phyloP scores from a whole-genome alignment of 1,140 invertebrate species.

The Drusus annulatus region DNA sequence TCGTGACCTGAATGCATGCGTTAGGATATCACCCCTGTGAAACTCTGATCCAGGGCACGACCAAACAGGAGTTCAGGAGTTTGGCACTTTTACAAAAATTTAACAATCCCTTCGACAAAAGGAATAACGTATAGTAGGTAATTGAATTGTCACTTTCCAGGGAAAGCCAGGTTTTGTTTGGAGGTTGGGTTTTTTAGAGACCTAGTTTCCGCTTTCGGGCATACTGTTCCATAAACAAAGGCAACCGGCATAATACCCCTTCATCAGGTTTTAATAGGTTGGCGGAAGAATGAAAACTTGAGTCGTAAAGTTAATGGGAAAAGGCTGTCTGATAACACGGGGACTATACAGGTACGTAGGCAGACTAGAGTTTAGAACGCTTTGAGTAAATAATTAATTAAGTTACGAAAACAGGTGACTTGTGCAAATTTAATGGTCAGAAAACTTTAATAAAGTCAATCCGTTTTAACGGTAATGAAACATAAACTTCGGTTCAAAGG shows the following conservation, averaged over 20 bases:
- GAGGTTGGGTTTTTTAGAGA: not conserved
- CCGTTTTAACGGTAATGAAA: too few species aligned
- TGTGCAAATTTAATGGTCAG: not conserved
- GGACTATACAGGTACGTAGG: not conserved
- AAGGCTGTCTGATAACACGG: slow-evolving; percentile 8
- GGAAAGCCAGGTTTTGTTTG: not conserved
- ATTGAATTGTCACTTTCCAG: not conserved
- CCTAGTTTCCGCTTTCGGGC: not conserved
- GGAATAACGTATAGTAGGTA: too few species aligned
- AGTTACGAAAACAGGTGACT: not conserved
- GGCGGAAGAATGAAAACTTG: slow-evolving; percentile 36
- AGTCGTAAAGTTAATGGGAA: slow-evolving; percentile 33
- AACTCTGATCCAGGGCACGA: not conserved
- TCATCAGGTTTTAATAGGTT: slow-evolving; percentile 34
- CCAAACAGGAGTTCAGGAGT: not conserved
- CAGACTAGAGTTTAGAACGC: not conserved
- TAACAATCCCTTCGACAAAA: too few species aligned
- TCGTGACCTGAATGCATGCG: slow-evolving; percentile 39
- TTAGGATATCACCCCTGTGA: slow-evolving; percentile 16
- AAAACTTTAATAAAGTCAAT: not conserved
- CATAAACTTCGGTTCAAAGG: too few species aligned
- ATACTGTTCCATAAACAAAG: slow-evolving; percentile 12
- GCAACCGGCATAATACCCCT: slow-evolving; percentile 19
- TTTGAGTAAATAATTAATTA: slow-evolving; percentile 4
- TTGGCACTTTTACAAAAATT: not conserved